Percentiles rank a stretch among this genome's conserved stretches.
These are phyloP conservation scores for Neoarius graeffei DNA, from an alignment of 2,113 vertebrate genomes.

Conservation along the genomic window DNA sequence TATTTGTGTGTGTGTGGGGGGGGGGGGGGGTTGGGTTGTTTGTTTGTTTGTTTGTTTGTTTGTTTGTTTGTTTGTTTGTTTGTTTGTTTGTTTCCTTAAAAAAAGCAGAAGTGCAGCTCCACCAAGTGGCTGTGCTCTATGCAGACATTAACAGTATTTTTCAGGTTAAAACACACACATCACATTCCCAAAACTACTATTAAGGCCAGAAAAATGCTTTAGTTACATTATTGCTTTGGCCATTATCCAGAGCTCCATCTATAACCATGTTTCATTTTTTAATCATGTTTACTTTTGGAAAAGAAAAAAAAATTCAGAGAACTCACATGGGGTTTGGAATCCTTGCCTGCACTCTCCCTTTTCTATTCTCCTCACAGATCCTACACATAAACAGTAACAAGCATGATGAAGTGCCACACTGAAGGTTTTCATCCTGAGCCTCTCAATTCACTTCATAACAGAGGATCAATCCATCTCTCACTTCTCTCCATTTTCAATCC, in stretches of 20 bases:
- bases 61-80: neutral
- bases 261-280: constrained; percentile 7
- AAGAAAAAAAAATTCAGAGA: neutral
- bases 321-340: neutral
- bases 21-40: no score
- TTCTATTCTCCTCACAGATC: constrained; percentile 7
- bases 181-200: constrained; percentile 5
- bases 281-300: neutral
- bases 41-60: no score
- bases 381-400: constrained; percentile 25
- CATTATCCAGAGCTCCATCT: neutral
- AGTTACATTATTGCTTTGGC: constrained; percentile 9
- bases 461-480: neutral
- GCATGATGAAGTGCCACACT: neutral
- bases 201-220: constrained; percentile 7
- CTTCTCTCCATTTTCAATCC: neutral
- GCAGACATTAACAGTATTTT: neutral
- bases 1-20: neutral
- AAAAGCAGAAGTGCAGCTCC: constrained; percentile 65
- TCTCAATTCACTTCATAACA: constrained; percentile 12
- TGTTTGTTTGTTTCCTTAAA: neutral
- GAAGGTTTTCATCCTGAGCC: neutral
- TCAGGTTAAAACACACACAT: neutral
- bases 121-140: constrained; percentile 63
- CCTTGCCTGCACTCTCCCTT: neutral